phyloP scores from a whole-genome alignment of 2,888 invertebrate genomes.

The Drosophila percnosoma region DNA sequence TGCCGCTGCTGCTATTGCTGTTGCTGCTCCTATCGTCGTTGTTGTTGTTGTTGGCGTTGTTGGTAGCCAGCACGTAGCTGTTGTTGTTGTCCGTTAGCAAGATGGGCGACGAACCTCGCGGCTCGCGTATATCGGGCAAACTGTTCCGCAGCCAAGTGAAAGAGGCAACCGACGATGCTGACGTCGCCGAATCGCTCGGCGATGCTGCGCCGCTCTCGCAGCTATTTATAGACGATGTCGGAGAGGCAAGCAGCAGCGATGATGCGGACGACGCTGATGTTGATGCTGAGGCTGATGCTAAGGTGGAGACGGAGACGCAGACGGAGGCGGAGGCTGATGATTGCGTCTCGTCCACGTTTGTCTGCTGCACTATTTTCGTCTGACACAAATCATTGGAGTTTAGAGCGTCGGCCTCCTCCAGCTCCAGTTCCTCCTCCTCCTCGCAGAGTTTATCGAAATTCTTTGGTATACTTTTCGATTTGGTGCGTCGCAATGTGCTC shows the following conservation, averaged over 20 bases:
- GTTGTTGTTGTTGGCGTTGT: slow-evolving; percentile 24
- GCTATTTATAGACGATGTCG: slow-evolving; percentile 74
- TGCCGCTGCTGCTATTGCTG: slow-evolving; percentile 2
- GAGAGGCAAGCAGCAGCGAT: slow-evolving; percentile 42
- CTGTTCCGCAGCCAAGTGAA: slow-evolving; percentile 83
- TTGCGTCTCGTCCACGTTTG: slow-evolving; percentile 29
- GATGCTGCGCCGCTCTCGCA: slow-evolving; percentile 63
- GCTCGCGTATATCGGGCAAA: slow-evolving; percentile 84
- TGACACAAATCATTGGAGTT: slow-evolving; percentile 79
- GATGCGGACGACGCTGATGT: slow-evolving; percentile 22
- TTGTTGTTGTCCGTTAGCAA: slow-evolving; percentile 49
- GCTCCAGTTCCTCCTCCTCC: slow-evolving; percentile 78
- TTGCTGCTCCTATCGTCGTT: slow-evolving; percentile 4
- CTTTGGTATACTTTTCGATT: slow-evolving; percentile 85
- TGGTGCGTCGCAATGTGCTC: slow-evolving; percentile 75
- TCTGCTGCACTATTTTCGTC: slow-evolving; percentile 75
- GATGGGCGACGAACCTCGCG: slow-evolving; percentile 70
- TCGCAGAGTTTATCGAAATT: slow-evolving; percentile 85
- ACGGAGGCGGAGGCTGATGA: slow-evolving; percentile 8
- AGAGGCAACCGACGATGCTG: slow-evolving; percentile 69
- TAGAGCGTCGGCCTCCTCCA: slow-evolving; percentile 36
- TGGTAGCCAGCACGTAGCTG: slow-evolving; percentile 68
- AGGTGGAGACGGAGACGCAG: not conserved
- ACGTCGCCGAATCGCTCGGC: slow-evolving; percentile 35
- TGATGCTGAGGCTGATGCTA: slow-evolving; percentile 19